Evolutionary conservation across 2,113 vertebrate species (phyloP), one percentile per base, ranked within the genome.

Genomic region (Dasyornis broadbenti): DNA sequence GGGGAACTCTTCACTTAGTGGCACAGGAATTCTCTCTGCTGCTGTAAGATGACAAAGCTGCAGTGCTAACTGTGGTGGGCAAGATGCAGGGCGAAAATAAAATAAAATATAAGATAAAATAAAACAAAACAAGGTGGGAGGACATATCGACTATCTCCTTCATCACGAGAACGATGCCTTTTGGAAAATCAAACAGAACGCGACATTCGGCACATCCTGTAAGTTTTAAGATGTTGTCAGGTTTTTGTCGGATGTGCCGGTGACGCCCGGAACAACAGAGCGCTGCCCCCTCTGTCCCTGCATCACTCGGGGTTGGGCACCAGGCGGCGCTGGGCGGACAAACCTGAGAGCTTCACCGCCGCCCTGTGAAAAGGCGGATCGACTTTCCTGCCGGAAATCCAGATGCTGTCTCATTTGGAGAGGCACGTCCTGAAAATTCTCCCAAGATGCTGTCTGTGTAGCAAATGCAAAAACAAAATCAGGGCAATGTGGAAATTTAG

Each of bases 191-290:
- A 12, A 13, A 5, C 23, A 10, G 52, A 26, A 11, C 1, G 26
- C 8, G 30, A 1, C 42, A 3, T 7, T 10, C 2, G 5, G 52
- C 15, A 30, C 2, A 19, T 8, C 6, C 26, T 2, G 4, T 2
- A 4, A 5, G 3, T 15, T 66, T 23, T 5, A 3, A 7, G 28
- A 4, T 0, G 0, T 0, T 1, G 22, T 3, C 33, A 4, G 8
- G 2, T 4, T 21, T 37, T 10, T 17, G 9, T 0, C 9, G 20
- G 7, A 0, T 0, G 44, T 2, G 11, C 2, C n/a, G 7, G 15
- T 1, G 10, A 5, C 27, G 10, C 15, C 7, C 3, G 4, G 28
- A n/a, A n/a, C n/a, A 11, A n/a, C 2, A 2, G 15, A 2, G 17
- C 1, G 4, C 7, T 0, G n/a, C 8, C 5, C 2, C 16, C 15